phyloP scores from a whole-genome alignment of 2,888 invertebrate species.

The Cynaeus angustus region DNA sequence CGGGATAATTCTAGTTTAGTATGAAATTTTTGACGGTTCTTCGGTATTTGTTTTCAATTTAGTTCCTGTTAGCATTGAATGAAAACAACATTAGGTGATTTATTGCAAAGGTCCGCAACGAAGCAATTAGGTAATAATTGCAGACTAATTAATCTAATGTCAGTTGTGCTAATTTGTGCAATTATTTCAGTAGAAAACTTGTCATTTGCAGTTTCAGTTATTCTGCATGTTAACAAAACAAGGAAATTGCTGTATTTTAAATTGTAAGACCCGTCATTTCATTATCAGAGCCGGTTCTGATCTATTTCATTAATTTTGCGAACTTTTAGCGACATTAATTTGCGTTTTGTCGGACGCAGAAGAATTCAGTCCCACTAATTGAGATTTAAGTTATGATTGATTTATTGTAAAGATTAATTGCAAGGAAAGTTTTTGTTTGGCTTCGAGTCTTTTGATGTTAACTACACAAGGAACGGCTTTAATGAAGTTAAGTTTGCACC shows the following conservation, averaged over 20 bases:
- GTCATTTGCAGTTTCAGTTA: slow-evolving; percentile 12
- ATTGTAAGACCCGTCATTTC: slow-evolving; percentile 11
- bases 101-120: slow-evolving; percentile 1
- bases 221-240: slow-evolving; percentile 16
- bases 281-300: slow-evolving; percentile 11
- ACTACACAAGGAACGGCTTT: slow-evolving; percentile 7
- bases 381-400: slow-evolving; percentile 37
- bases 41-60: neutral
- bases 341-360: slow-evolving; percentile 6
- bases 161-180: slow-evolving; percentile 7
- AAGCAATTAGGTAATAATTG: slow-evolving; percentile 5
- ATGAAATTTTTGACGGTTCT: too few relatives aligned
- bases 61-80: neutral
- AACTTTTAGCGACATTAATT: slow-evolving; percentile 27
- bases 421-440: slow-evolving; percentile 10
- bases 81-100: slow-evolving; percentile 3
- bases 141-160: slow-evolving; percentile 15
- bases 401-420: slow-evolving; percentile 29
- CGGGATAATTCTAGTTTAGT: too few relatives aligned
- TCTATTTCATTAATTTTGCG: slow-evolving; percentile 22
- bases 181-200: slow-evolving; percentile 13
- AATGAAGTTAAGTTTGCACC: slow-evolving; percentile 12
- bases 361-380: slow-evolving; percentile 9
- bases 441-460: slow-evolving; percentile 1
- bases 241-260: slow-evolving; percentile 16